Base-by-base conservation (phyloP, 2,888 invertebrate genomes). In the Linyphia triangularis region DNA sequence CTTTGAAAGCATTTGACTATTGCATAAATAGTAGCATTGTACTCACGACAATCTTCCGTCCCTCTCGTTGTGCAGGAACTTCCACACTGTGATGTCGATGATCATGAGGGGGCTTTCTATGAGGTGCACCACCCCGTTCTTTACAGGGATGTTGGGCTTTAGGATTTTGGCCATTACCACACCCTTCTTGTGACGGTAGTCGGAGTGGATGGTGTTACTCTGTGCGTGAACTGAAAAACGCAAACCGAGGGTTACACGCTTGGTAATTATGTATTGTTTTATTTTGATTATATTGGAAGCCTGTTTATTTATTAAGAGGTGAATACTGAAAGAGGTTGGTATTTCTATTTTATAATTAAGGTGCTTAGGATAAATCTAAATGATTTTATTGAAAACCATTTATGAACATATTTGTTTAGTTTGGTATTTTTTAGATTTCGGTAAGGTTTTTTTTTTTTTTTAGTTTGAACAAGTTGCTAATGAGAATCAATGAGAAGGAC, bases 61-160 rank as follows among this genome's bases (percentile, higher is more conserved):
- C 24, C 40, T 78, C 72, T 90, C 89, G 26, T 90, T 97, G 96
- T 96, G 95, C 86, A 97, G 94, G 92, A 97, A 96, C 92, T 97
- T 95, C 90, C 95, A 95, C 90, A 97, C 96, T 3, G 96, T 96
- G n/a, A 96, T 96, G 92, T 97, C 97, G 77, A 97, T 96, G 86
- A 98, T 96, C 96, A 98, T 97, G 19, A 98, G 94, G 0, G 98
- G 98, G 90, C 96, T 95, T 91, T 97, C 96, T 91, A 98, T 98
- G 90, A 98, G 95, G 93, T 98, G 98, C 4, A 98, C 95, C 0
- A 98, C 97, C 40, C 98, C 98, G 92, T 98, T 98, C 92, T 95
- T 95, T 33, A 98, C 97, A 0, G 98, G 97, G 90, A 98, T 97
- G 93, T 98, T 98, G 40, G 96, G 96, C 92, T 96, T 95, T 9